Evolutionary conservation across 2,797 vertebrate species (phyloP).

Genomic region (Luscinia luscinia): DNA sequence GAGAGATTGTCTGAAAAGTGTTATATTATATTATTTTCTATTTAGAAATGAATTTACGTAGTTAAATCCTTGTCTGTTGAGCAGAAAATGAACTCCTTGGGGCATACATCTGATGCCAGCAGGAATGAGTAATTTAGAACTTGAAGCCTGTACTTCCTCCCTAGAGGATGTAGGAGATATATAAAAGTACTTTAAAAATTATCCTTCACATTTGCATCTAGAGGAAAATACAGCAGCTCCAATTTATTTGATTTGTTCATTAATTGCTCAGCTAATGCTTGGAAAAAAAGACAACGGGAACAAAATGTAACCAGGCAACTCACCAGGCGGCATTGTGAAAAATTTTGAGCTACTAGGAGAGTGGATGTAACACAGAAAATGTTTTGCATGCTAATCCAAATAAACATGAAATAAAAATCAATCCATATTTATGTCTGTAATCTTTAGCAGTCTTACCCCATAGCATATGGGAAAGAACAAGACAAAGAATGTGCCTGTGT

Average conservation of each 20-base stretch:
- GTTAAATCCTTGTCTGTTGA: slow-evolving; percentile 58
- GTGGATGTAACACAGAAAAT: background rate
- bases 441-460: background rate
- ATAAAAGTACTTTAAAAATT: slow-evolving; percentile 59
- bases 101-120: slow-evolving; percentile 64
- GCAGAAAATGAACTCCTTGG: slow-evolving; percentile 63
- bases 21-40: slow-evolving; percentile 64
- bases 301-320: slow-evolving; percentile 38
- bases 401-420: slow-evolving; percentile 28
- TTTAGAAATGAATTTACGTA: slow-evolving; percentile 59
- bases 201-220: slow-evolving; percentile 55
- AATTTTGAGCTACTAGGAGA: slow-evolving; percentile 25
- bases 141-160: slow-evolving; percentile 61
- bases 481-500: background rate
- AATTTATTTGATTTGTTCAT: slow-evolving; percentile 71
- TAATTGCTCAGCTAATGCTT: slow-evolving; percentile 72
- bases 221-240: slow-evolving; percentile 29
- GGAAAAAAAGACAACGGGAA: slow-evolving; percentile 49
- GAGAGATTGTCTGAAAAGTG: slow-evolving; percentile 13
- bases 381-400: slow-evolving; percentile 16
- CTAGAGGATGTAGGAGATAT: slow-evolving; percentile 18
- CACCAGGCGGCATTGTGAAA: slow-evolving; percentile 23
- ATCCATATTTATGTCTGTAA: background rate
- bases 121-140: slow-evolving; percentile 70
- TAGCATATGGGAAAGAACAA: background rate